Base-by-base conservation (phyloP, 2,113 vertebrate genomes). In the Lophius piscatorius region DNA sequence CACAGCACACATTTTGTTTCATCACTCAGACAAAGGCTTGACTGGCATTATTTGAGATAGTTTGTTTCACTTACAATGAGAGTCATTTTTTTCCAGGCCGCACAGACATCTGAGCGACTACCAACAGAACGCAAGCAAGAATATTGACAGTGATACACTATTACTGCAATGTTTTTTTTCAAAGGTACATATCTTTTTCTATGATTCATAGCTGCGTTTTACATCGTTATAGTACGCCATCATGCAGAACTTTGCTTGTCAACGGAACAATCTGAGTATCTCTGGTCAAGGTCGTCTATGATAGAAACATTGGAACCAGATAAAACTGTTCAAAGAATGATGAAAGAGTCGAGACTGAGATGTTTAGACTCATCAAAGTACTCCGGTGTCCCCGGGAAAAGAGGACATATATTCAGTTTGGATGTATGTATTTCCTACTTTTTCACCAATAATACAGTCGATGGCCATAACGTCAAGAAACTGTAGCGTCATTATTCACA, bases 51-150 rank as follows among this genome's bases (percentile, higher is more conserved):
- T 77, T 76, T 54, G 50, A 81, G 75, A 76, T 80, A 63, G 60
- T 80, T 80, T 81, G 60, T 75, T 84, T 83, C 76, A 82, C 76
- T 64, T 83, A 73, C 77, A 84, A 83, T 82, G 63, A 76, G 50
- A 65, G 79, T 72, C 78, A 85, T 87, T 79, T 85, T 81, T 77
- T n/a, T n/a, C n/a, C 35, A 20, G 74, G 36, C 72, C 46, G 51
- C 51, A 39, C 29, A 9, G 68, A 74, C 70, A 54, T 76, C 54
- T 70, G 36, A 68, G 62, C 57, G 60, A 35, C 31, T 36, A 54
- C 28, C 67, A 21, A 24, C 31, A 62, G 50, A 75, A 80, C 77
- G 75, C 69, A 72, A 64, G 51, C 60, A 73, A 52, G 56, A 80
- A 70, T 63, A 56, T 59, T 44, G 39, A 18, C 61, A 59, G 59